phyloP scores from a whole-genome alignment of 2,888 invertebrate genomes.

The Sinodicranocentrus sp. region DNA sequence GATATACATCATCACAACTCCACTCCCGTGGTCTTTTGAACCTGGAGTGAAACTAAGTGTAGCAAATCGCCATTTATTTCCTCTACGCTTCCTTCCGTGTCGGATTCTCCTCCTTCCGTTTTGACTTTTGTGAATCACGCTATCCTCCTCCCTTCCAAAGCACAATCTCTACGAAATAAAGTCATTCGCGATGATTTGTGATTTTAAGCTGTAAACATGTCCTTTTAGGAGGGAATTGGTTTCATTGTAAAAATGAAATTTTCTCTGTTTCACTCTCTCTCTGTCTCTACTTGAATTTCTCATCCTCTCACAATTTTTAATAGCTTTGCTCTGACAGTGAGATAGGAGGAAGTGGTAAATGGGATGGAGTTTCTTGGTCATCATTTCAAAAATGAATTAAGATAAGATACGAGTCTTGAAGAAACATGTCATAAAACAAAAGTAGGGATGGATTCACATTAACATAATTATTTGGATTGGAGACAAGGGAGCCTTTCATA shows the following conservation, averaged over 20 bases:
- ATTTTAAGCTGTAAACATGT: slow-evolving; percentile 47
- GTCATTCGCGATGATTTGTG: slow-evolving; percentile 58
- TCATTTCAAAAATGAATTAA: slow-evolving; percentile 55
- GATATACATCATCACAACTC: slow-evolving; percentile 47
- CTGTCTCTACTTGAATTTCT: slow-evolving; percentile 27
- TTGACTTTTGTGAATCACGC: background rate
- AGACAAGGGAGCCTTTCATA: slow-evolving; percentile 24
- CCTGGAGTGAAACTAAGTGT: slow-evolving; percentile 43
- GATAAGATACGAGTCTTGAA: slow-evolving; percentile 15
- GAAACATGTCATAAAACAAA: slow-evolving; percentile 6
- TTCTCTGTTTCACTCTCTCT: slow-evolving; percentile 7
- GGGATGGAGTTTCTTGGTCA: slow-evolving; percentile 31
- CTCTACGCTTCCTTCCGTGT: background rate
- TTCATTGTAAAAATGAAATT: slow-evolving; percentile 39
- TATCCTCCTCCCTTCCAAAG: background rate
- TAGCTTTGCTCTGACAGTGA: too few relatives aligned
- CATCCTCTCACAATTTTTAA: slow-evolving; percentile 30
- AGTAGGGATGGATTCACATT: background rate
- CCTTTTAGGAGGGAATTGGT: slow-evolving; percentile 9
- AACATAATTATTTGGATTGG: slow-evolving; percentile 31
- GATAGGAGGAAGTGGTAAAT: slow-evolving; percentile 54
- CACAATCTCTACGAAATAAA: slow-evolving; percentile 26
- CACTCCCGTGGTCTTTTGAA: slow-evolving; percentile 15
- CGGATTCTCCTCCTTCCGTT: slow-evolving; percentile 2
- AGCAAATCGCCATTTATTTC: slow-evolving; percentile 50